These are phyloP conservation scores for Drosophila atripex DNA, from an alignment of 2,888 invertebrate genomes.

Conservation along the genomic window DNA sequence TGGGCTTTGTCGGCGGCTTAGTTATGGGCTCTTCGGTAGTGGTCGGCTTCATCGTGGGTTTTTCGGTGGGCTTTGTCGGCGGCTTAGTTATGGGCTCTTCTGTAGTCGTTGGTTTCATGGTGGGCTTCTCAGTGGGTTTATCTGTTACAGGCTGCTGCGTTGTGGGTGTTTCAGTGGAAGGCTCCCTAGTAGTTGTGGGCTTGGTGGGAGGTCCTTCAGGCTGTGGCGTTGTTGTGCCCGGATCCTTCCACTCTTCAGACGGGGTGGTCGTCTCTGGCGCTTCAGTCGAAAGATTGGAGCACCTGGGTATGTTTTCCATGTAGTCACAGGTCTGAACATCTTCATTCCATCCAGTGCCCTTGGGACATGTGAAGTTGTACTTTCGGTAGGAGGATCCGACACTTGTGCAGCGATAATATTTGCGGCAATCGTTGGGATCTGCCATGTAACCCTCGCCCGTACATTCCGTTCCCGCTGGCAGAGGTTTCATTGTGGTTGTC, in stretches of 20 bases:
- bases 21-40: conserved; percentile 42
- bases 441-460: conserved; percentile 87
- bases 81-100: conserved; percentile 8
- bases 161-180: conserved; percentile 48
- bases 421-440: conserved; percentile 86
- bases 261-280: conserved; percentile 14
- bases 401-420: conserved; percentile 86
- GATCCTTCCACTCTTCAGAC: conserved; percentile 5
- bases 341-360: conserved; percentile 89
- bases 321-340: conserved; percentile 87
- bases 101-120: conserved; percentile 16
- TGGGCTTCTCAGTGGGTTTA: conserved; percentile 10
- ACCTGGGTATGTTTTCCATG: conserved; percentile 81
- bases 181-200: conserved; percentile 20
- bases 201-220: conserved; percentile 8
- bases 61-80: not conserved
- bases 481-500: conserved; percentile 61
- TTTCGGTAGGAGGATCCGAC: conserved; percentile 83
- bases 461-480: conserved; percentile 84
- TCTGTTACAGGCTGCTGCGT: conserved; percentile 40
- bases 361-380: conserved; percentile 86
- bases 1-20: conserved; percentile 25
- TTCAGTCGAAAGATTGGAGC: conserved; percentile 62
- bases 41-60: conserved; percentile 1
- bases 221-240: conserved; percentile 14